phyloP scores from a whole-genome alignment of 2,113 vertebrate genomes.

The Lamprologus ornatipinnis region DNA sequence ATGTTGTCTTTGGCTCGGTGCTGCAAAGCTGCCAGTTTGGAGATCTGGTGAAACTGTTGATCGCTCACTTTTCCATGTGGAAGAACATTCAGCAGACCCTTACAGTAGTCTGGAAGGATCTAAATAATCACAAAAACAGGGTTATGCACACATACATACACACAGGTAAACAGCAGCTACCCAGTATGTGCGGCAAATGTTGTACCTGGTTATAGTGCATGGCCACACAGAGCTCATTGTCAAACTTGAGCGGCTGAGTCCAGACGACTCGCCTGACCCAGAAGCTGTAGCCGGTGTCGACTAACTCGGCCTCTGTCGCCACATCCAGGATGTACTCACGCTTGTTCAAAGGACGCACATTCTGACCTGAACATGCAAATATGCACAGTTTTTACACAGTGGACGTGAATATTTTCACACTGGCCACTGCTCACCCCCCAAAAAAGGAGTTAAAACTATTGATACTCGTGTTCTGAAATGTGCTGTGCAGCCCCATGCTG shows the following conservation, averaged over 20 bases:
- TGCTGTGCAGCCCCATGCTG: neutral
- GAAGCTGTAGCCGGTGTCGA: constrained; percentile 80
- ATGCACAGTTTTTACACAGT: neutral
- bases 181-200: neutral
- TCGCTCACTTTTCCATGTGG: constrained; percentile 74
- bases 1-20: constrained; percentile 83
- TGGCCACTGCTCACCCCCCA: neutral
- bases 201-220: constrained; percentile 91
- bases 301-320: constrained; percentile 76
- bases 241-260: constrained; percentile 87
- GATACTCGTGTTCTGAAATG: neutral
- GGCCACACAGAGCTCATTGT: constrained; percentile 88
- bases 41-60: constrained; percentile 83
- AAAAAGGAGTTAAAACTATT: neutral
- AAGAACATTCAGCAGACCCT: constrained; percentile 83
- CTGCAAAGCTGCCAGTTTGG: constrained; percentile 88
- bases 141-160: neutral
- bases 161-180: neutral
- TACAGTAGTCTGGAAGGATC: constrained; percentile 91
- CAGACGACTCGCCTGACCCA: constrained; percentile 94
- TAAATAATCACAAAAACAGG: constrained; percentile 31
- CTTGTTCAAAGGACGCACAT: constrained; percentile 83
- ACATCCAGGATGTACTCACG: constrained; percentile 87
- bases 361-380: constrained; percentile 76
- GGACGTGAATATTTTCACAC: neutral